These are phyloP conservation scores for Toxostoma redivivum DNA, from an alignment of 2,113 vertebrate genomes.

Conservation along the genomic window DNA sequence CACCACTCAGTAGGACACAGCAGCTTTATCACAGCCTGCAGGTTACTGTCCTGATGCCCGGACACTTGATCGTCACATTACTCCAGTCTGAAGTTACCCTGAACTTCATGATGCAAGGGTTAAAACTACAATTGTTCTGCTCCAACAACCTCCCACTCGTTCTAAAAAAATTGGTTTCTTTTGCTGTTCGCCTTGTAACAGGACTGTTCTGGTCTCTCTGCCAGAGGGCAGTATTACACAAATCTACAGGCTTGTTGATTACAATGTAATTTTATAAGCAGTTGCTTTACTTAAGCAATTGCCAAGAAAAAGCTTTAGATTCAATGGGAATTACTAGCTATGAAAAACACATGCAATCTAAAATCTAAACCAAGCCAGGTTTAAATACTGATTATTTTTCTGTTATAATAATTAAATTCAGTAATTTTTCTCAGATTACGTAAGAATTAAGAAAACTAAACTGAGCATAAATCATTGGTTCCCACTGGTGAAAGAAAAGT, in stretches of 20 bases:
- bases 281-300: conserved; percentile 5
- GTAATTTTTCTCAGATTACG: not conserved
- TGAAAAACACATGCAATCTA: not conserved
- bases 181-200: not conserved
- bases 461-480: not conserved
- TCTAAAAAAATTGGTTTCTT: not conserved
- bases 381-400: not conserved
- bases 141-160: not conserved
- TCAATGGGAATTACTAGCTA: not conserved
- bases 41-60: not conserved
- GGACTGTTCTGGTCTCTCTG: not conserved
- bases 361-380: not conserved
- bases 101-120: not conserved
- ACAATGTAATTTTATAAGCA: not conserved
- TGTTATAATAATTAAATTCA: not conserved
- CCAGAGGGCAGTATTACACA: conserved; percentile 42
- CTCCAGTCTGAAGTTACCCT: not conserved
- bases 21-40: not conserved
- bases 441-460: not conserved
- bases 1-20: not conserved
- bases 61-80: not conserved
- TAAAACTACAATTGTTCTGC: not conserved
- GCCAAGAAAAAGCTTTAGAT: not conserved
- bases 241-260: not conserved
- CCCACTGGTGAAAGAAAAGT: not conserved